Base-by-base conservation (phyloP, 2,888 invertebrate species). In the Matsumyia berberina region DNA sequence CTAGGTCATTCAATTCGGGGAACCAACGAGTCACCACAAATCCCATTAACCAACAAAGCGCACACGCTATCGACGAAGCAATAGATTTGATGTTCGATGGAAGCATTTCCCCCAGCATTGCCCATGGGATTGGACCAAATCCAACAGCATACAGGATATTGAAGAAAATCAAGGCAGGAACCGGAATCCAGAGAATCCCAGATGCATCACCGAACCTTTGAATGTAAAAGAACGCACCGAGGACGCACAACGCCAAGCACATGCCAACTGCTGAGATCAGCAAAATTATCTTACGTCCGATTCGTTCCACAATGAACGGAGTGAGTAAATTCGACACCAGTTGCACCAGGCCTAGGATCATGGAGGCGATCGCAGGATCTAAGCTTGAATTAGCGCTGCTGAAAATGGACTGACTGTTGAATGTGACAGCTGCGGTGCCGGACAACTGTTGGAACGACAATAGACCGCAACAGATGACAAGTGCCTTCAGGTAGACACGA, bases 391-490 rank as follows among this genome's bases (percentile, higher is more conserved):
- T 94, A 0, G 97, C 95, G 1, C 93, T 93, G 1, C 91, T 89
- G 89, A 96, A 96, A 88, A 96, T 96, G 39, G 91, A 92, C 86
- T 95, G 94, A 88, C 96, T 94, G 90, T 96, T 96, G 90, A 96
- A 96, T 2, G 96, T 93, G 0, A 97, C 95, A 0, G 96, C 95
- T 90, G 96, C 96, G 88, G 96, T 95, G 0, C 96, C 96, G 0
- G 95, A 94, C 85, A 97, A 93, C 91, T 98, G 98, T 90, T 98
- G 98, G 91, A 97, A 95, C 87, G 94, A 92, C 64, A 96, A 95
- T 72, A 97, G 93, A 2, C 94, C 94, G 87, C 94, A 94, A 0
- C 95, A 95, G 58, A 96, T 94, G 86, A 96, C 93, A 89, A 97
- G 93, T 0, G 97, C 96, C 89, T 95, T 95, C 86, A 95, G 94